Percentiles rank a stretch among this genome's conserved stretches.
These are phyloP conservation scores for Poecilus cupreus DNA, from an alignment of 2,888 invertebrate species.

Conservation along the genomic window DNA sequence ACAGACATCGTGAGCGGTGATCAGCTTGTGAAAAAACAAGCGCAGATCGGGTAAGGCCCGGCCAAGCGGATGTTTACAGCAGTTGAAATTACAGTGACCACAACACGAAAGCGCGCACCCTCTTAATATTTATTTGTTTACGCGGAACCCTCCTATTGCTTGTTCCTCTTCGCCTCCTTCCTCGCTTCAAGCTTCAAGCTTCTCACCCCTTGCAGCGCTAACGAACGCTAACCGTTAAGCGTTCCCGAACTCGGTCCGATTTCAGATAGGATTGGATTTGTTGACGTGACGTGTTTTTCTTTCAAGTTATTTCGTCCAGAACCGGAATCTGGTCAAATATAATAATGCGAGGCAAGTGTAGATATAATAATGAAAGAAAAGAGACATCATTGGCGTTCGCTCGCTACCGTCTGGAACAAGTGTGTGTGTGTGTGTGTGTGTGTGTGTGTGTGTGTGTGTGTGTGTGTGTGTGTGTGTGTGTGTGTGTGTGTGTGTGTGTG, in stretches of 20 bases:
- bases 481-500: no score
- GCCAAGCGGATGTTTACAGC: conserved; percentile 46
- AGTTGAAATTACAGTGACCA: conserved; percentile 53
- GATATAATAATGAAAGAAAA: conserved; percentile 24
- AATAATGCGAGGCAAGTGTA: conserved; percentile 4
- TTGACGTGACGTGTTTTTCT: conserved; percentile 34
- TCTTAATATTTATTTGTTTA: conserved; percentile 66
- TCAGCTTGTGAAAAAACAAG: conserved; percentile 42
- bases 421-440: no score
- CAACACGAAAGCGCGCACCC: conserved; percentile 57
- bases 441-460: no score
- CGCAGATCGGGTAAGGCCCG: conserved; percentile 10
- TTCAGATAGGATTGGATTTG: conserved; percentile 34
- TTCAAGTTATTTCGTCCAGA: conserved; percentile 14
- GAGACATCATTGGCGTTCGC: conserved; percentile 12
- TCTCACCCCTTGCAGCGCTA: conserved; percentile 25
- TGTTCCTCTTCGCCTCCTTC: conserved; percentile 23
- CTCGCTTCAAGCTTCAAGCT: conserved; percentile 9
- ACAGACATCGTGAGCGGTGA: conserved; percentile 41
- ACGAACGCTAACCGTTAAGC: conserved; percentile 37
- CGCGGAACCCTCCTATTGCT: conserved; percentile 60
- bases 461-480: no score
- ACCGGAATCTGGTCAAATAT: not conserved
- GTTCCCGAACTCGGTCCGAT: conserved; percentile 24
- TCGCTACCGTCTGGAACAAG: no score